phyloP scores from a whole-genome alignment of 2,888 invertebrate genomes.

The Trissolcus japonicus region DNA sequence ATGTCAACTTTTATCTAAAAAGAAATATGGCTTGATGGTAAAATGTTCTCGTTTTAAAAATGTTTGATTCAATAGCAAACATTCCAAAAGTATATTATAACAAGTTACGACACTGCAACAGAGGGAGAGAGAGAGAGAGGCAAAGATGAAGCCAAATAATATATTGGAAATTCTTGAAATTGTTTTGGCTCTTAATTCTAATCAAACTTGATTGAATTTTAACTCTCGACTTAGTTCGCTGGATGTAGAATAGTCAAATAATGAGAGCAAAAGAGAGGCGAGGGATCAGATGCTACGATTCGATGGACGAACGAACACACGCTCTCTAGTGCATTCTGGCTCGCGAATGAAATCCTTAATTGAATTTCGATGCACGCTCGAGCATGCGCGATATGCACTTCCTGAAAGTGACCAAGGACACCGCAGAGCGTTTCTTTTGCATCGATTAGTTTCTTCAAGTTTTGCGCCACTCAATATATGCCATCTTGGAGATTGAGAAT shows the following conservation, averaged over 20 bases:
- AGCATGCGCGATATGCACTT: constrained; percentile 58
- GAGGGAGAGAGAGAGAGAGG: no score
- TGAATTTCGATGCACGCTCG: constrained; percentile 59
- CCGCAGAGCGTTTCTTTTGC: constrained; percentile 56
- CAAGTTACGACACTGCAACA: not conserved
- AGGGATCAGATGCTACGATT: constrained; percentile 51
- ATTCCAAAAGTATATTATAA: not conserved
- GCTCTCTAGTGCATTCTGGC: constrained; percentile 55
- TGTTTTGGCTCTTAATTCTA: constrained; percentile 9
- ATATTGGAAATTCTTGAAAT: no score
- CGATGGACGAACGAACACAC: constrained; percentile 49
- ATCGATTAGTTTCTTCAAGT: constrained; percentile 56
- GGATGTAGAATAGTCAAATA: constrained; percentile 42
- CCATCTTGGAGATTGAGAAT: constrained; percentile 25
- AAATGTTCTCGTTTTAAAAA: no score
- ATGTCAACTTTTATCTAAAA: no score
- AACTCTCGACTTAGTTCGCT: not conserved
- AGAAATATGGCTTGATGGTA: no score
- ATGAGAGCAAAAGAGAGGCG: constrained; percentile 28
- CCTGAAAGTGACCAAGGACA: constrained; percentile 59
- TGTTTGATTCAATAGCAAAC: no score
- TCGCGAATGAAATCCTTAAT: constrained; percentile 59
- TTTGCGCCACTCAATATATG: constrained; percentile 39
- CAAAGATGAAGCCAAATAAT: no score
- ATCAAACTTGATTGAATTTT: constrained; percentile 6